Base-by-base conservation (phyloP, 2,888 invertebrate species). In the Harpalus rufipes region DNA sequence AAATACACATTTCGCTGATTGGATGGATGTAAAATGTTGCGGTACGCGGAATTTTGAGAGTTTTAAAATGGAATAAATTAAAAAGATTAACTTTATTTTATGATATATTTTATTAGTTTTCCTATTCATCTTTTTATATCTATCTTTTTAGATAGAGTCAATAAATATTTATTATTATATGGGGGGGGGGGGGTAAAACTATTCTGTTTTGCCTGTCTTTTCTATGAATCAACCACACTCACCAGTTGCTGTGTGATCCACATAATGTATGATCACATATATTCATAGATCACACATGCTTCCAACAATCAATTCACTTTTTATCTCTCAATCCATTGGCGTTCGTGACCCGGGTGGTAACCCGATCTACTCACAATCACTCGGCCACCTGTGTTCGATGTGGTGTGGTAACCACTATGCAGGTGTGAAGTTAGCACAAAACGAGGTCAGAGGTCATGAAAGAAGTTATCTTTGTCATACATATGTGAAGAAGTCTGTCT, bases 351-450 rank as follows among this genome's bases (percentile, higher is more conserved):
- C 44, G 44, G 51, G 72, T 41, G 44, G 58, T 78, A 78, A 78
- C 56, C 78, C 56, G 58, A 78, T 78, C 58, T 12, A 72, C 39
- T 16, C 41, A n/a, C 58, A 78, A 51, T 51, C 44, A 51, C 44
- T 32, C 2, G 44, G 78, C 58, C 78, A 78, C 78, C 78, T 78
- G 78, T 78, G 78, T 58, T 14, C 32, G 12, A 41, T 72, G 44
- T 44, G 21, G 72, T 74, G 44, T 44, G 58, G 58, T 58, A 78
- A 78, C 78, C 58, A 78, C 58, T 10, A 78, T 78, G 78, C 78
- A 78, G 78, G 78, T 78, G 78, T 78, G 78, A 78, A 58, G 78
- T 78, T 25, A 58, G 56, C 78, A 56, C 56, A 78, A 56, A 78
- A 78, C 78, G 56, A 58, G 56, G 78, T 56, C 78, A 58, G 56